Evolutionary conservation across 2,797 vertebrate species (phyloP), one percentile per base, ranked within the genome.

Genomic region (Gephyroberyx darwinii): DNA sequence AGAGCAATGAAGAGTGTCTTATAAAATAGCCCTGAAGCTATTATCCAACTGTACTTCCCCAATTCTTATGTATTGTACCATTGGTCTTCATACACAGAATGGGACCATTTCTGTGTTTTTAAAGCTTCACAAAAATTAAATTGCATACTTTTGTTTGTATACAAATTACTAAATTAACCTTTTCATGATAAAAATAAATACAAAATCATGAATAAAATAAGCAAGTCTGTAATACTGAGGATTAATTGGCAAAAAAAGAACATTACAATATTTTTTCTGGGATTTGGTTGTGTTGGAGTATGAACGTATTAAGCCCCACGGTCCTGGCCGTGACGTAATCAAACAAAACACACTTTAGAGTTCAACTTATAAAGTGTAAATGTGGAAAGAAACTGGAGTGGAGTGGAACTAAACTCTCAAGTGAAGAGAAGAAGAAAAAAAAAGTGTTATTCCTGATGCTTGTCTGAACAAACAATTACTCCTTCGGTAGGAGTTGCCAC

Each of bases 401-500:
- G 26, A 17, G 5, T 53, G 5, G 17, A 43, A 59, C 10, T 22
- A 5, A 56, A 31, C 16, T 56, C 54, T 56, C 8, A 8, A 56
- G 26, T n/a, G 8, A 14, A 52, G 9, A 75, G 19, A 74, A 26
- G 19, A 74, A 45, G 13, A 63, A 20, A 45, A 16, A 63, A 20
- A 33, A 73, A 64, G 20, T 45, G 56, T 66, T 57, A 65, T 62
- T 59, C 3, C 54, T 39, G 17, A 47, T 45, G 19, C 54, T 56
- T 48, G 69, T 67, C 30, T 65, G 65, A 74, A 68, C 5, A 76
- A 75, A 71, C 31, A 16, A 45, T 45, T 14, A 45, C 16, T 81
- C 31, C 41, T 66, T 78, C 80, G 74, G 55, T 59, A 54, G 22
- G 3, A 47, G 60, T 39, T 45, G 51, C 55, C 47, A 64, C 70